Conservation (phyloP, 2,888 invertebrate genomes). For the Chrysotoxum bicinctum region DNA sequence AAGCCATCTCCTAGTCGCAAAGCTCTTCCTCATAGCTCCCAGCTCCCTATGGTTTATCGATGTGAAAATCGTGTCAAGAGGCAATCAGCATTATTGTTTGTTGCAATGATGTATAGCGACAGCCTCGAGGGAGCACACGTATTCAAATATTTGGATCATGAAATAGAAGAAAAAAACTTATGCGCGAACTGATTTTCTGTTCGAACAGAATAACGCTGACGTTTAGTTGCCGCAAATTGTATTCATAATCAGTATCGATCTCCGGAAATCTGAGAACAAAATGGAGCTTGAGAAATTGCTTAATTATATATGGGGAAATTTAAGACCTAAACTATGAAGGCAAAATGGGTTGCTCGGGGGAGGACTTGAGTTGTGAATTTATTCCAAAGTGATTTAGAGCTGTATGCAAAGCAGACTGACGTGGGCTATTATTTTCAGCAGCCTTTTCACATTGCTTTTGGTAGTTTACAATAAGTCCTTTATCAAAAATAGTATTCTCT, state of each 20-base stretch:
- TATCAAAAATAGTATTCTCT: too few species aligned
- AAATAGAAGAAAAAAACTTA: constrained; percentile 20
- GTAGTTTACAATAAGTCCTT: too few species aligned
- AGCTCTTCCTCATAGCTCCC: constrained; percentile 34
- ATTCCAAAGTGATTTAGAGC: not conserved
- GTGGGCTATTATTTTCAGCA: too few species aligned
- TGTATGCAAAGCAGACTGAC: too few species aligned
- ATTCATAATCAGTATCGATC: constrained; percentile 60
- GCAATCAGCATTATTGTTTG: constrained; percentile 64
- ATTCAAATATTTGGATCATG: constrained; percentile 72
- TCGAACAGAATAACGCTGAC: constrained; percentile 1
- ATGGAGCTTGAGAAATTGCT: constrained; percentile 59
- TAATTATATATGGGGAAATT: constrained; percentile 55
- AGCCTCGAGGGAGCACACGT: constrained; percentile 58
- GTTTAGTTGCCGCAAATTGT: constrained; percentile 23
- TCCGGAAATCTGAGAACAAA: not conserved
- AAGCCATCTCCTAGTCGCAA: constrained; percentile 35
- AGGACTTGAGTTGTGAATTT: not conserved
- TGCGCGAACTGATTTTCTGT: constrained; percentile 43
- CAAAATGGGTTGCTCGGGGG: not conserved
- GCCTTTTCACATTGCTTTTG: too few species aligned
- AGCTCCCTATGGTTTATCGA: constrained; percentile 46
- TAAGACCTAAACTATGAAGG: not conserved
- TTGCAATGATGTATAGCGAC: constrained; percentile 66
- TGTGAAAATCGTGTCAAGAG: constrained; percentile 70